Evolutionary conservation across 2,113 vertebrate genomes (phyloP), one percentile per base, ranked within the genome.

Genomic region (Pycnonotus jocosus): DNA sequence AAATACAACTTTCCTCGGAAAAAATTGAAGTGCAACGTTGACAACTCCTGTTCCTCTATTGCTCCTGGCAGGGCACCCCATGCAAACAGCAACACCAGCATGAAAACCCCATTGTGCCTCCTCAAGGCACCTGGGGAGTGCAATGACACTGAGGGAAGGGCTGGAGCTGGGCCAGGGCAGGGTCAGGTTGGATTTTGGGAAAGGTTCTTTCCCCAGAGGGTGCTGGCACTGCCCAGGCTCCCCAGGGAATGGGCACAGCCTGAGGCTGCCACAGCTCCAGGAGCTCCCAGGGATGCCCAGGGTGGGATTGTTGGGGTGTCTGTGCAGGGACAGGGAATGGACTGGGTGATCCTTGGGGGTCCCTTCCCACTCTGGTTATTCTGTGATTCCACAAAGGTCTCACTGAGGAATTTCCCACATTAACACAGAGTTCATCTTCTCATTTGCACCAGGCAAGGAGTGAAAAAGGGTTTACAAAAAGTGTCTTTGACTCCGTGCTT

Each of bases 181-280:
- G 37, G 0, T 37, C 0, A 11, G 56, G 47, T 0, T 45, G 73
- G 28, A 23, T 2, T 0, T 53, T 1, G 21, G 73, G 2, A 12
- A 61, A 70, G 15, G n/a, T 5, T 69, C 54, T 60, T 86, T 9
- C 37, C 48, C 45, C 72, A 51, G 33, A 69, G 73, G 60, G 23
- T 53, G 54, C 20, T 45, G 64, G 84, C 72, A 60, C 54, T 69
- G 84, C 11, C 27, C 83, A 77, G 61, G 83, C 72, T 86, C 10
- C 71, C 44, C 71, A 68, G 72, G 71, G 72, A 65, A 65, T 68
- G 83, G 61, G 10, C 71, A 9, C 82, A 2, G 82, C 71, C 51
- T 14, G 22, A 76, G 61, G 61, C 82, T 77, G 71, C 53, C 83
- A 51, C 21, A 86, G 83, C 83, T 68, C 4, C 61, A 58, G 82